Conservation (phyloP, 2,113 vertebrate species). For the Chitala chitala region DNA sequence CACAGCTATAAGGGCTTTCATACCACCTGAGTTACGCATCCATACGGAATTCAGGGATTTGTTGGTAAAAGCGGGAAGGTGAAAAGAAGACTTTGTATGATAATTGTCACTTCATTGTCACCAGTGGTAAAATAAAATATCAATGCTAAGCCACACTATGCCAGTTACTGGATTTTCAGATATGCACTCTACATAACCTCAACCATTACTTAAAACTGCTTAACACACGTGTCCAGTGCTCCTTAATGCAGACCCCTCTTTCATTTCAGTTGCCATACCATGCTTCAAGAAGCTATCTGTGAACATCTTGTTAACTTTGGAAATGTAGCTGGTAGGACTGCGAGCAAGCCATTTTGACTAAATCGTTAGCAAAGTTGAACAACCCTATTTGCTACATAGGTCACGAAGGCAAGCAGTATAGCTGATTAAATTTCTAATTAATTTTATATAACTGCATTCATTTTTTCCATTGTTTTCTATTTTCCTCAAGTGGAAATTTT, state of each 20-base stretch:
- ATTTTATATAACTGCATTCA: constrained; percentile 18
- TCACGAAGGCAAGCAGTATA: background rate
- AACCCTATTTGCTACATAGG: background rate
- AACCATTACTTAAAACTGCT: background rate
- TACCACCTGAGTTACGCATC: too few relatives aligned
- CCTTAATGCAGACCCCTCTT: background rate
- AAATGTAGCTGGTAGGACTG: constrained; percentile 1
- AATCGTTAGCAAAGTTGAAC: constrained; percentile 7
- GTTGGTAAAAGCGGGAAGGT: too few relatives aligned
- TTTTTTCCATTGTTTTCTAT: background rate
- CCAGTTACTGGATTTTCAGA: background rate
- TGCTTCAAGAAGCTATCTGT: background rate
- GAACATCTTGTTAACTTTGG: background rate
- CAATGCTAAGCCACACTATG: background rate
- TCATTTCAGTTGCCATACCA: background rate
- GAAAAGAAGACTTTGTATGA: too few relatives aligned
- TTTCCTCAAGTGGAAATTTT: background rate
- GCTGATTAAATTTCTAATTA: constrained; percentile 22
- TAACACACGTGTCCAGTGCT: background rate
- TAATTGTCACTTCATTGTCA: too few relatives aligned
- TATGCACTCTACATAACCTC: background rate
- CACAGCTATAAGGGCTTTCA: too few relatives aligned
- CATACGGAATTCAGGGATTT: too few relatives aligned
- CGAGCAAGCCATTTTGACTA: constrained; percentile 13
- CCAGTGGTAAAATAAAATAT: background rate